Base-by-base conservation (phyloP, 2,888 invertebrate genomes). In the Scaptomyza polygonia region DNA sequence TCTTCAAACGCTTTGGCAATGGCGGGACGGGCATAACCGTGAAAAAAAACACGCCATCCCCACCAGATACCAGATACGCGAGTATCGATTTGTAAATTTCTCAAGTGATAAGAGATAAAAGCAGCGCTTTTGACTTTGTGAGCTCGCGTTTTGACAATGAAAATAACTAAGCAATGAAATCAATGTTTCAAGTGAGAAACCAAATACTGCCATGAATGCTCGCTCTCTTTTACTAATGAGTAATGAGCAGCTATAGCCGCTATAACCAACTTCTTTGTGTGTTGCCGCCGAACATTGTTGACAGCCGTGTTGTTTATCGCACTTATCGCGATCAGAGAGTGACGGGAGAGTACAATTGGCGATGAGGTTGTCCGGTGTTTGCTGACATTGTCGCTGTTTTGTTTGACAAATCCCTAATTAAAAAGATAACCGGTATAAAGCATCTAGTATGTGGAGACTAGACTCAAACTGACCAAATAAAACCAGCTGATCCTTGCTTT, bases 41-140 rank as follows among this genome's bases (percentile, higher is more conserved):
- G 58, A 57, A 63, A 52, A 65, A 57, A 63, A 52, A 65, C 64
- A 72, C 56, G 44, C 36, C 65, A 44, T 64, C 52, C 67, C 67
- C 77, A 84, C 87, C 87, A 77, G 88, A 88, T 88, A 72, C 53
- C n/a, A n/a, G 51, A 14, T 52, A 25, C 18, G 18, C 61, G 61
- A 32, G 47, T 73, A 89, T 89, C 86, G 88, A 89, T 89, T 89
- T 89, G 88, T 88, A 86, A 88, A 88, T 84, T 88, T 81, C 78
- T 25, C 63, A 68, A 39, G 49, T 77, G 86, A 87, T 89, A 88
- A 88, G 55, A 72, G 79, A 79, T 72, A 75, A 72, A 57, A 53
- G 55, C 57, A 66, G 30, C 32, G 80, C 67, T 67, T 34, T 34
- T 72, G 77, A 79, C 72, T 75, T 82, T 74, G 66, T 56, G 48